Evolutionary conservation across 1,140 invertebrate species (phyloP), one percentile per base, ranked within the genome.

Genomic region (Trachelipus rathkii): DNA sequence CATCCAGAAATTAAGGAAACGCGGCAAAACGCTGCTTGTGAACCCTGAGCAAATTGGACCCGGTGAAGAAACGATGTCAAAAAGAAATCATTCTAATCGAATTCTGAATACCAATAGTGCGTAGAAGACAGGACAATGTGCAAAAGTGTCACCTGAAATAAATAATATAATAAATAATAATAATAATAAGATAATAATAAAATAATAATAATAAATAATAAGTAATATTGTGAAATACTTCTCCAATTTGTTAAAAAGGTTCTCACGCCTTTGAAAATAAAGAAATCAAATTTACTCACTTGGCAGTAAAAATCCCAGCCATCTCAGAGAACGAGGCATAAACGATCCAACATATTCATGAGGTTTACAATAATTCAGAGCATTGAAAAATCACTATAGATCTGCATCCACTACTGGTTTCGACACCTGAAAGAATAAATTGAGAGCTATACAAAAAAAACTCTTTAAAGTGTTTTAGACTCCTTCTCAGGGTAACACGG

Each of bases 101-200:
- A n/a, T 98, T 99, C 86, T 99, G 96, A 24, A 99, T 90, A 0
- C 97, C 95, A n/a, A 99, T 89, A 0, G 95, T 99, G 69, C 97
- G 85, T 99, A 99, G 85, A 0, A 96, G 95, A 87, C 53, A 98
- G 86, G 84, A 95, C 0, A 99, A 86, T 99, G 95, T 5, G 95
- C 94, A 70, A 98, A 86, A 0, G 95, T 93, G 67, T 92, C 10
- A 91, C 86, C 87, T 89, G 83, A 45, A 82, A 81, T 71, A 76
- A n/a, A n/a, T n/a, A n/a, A n/a, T n/a, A 24, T 10, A 10, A 70
- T 10, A n/a, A 10, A 10, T 44, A 70, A 44, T 9, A 70, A 10
- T 70, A 70, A 24, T 24, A 24, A 24, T 70, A 72, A 15, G 15
- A 72, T 15, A 72, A n/a, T n/a, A n/a, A n/a, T n/a, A 33, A 33